These are phyloP conservation scores for Myrmecophaga tridactyla DNA, from an alignment of 2,113 vertebrate species.

Conservation along the genomic window DNA sequence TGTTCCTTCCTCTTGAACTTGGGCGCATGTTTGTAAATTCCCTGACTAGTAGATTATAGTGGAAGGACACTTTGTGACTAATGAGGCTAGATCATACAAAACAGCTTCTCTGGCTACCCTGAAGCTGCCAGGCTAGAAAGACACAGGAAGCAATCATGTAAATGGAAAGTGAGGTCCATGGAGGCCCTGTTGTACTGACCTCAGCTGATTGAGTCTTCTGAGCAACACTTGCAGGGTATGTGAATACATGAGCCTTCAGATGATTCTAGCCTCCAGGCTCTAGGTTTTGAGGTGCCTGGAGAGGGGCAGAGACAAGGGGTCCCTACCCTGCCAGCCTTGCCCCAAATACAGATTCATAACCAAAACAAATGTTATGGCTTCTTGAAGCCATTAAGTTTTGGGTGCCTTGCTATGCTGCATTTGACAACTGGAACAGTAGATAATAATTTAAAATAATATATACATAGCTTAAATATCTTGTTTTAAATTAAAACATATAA, in stretches of 20 bases:
- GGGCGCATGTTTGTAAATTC: background rate
- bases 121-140: background rate
- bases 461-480: background rate
- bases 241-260: background rate
- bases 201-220: background rate
- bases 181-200: background rate
- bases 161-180: background rate
- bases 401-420: background rate
- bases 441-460: background rate
- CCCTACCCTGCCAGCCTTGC: too few species aligned
- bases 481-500: conserved; percentile 11
- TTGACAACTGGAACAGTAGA: background rate
- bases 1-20: background rate
- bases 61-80: background rate
- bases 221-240: background rate
- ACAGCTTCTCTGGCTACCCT: background rate
- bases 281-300: background rate
- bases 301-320: background rate
- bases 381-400: background rate
- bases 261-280: background rate
- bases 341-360: background rate
- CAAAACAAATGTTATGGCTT: background rate
- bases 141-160: background rate
- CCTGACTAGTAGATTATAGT: accelerated
- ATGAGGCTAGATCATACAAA: background rate